Percentiles rank a stretch among this genome's conserved stretches.
Evolutionary conservation across 2,797 vertebrate species (phyloP).

Genomic region (Acipenser ruthenus): DNA sequence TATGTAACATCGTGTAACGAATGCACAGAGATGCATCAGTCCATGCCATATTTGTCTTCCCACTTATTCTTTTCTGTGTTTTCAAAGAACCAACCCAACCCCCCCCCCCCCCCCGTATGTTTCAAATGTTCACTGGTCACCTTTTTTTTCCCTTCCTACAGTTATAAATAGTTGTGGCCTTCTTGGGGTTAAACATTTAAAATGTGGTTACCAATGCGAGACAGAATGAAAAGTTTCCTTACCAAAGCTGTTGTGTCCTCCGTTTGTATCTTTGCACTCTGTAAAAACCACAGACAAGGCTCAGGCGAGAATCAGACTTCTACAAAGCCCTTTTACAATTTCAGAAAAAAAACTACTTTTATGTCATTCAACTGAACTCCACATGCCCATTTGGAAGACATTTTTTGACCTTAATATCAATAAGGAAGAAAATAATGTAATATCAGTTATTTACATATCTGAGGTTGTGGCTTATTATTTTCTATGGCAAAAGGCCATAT

Average conservation of each 20-base stretch:
- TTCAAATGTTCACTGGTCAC: conserved; percentile 48
- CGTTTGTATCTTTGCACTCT: conserved; percentile 23
- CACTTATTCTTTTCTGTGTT: conserved; percentile 5
- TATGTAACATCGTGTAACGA: too few species aligned
- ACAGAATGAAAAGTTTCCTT: conserved; percentile 23
- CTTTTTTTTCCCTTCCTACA: conserved; percentile 60
- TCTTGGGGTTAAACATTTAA: conserved; percentile 20
- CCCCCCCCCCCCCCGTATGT: conserved; percentile 33
- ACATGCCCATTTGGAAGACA: neutral
- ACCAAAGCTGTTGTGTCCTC: conserved; percentile 43
- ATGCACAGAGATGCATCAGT: too few species aligned
- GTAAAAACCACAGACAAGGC: conserved; percentile 24
- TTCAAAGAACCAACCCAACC: conserved; percentile 19
- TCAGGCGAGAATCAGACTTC: conserved; percentile 17
- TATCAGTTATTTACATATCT: too few species aligned
- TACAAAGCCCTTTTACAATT: conserved; percentile 33
- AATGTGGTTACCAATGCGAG: conserved; percentile 45
- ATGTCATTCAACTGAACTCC: conserved; percentile 43
- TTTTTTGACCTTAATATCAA: neutral
- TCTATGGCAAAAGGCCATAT: too few species aligned
- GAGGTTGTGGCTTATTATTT: too few species aligned
- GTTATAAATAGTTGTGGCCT: conserved; percentile 58
- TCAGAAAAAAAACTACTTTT: conserved; percentile 42
- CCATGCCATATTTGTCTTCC: too few species aligned
- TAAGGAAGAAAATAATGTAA: neutral